phyloP scores from a whole-genome alignment of 2,888 invertebrate genomes.

The Oxycera nigricornis region DNA sequence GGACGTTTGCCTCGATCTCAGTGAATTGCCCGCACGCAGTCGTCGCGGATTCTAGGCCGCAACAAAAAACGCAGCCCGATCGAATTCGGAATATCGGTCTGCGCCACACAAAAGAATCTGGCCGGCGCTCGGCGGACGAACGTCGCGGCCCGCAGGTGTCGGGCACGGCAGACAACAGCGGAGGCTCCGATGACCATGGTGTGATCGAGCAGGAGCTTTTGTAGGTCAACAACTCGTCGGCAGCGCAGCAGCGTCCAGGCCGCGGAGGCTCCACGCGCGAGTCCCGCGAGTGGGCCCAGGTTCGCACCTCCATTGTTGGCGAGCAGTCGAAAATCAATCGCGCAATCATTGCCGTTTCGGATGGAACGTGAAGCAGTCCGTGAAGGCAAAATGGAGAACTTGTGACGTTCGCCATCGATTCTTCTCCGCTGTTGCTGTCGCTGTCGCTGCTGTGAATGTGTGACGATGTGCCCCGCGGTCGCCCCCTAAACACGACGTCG shows the following conservation, averaged over 20 bases:
- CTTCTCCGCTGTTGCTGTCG: slow-evolving; percentile 23
- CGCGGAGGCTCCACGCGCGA: neutral
- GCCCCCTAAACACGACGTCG: slow-evolving; percentile 25
- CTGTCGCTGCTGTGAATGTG: slow-evolving; percentile 36
- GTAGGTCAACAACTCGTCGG: slow-evolving; percentile 9
- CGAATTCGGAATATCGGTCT: neutral
- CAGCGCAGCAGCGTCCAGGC: neutral
- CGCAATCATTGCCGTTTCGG: neutral
- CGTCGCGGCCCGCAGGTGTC: slow-evolving; percentile 4
- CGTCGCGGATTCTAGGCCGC: neutral
- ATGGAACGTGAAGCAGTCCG: neutral
- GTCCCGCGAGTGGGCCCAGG: neutral
- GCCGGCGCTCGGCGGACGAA: neutral
- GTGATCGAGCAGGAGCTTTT: slow-evolving; percentile 8
- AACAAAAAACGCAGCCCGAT: neutral
- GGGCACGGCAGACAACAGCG: neutral
- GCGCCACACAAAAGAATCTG: slow-evolving; percentile 28
- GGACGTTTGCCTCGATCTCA: neutral
- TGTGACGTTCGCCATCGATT: slow-evolving; percentile 46
- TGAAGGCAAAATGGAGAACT: slow-evolving; percentile 37
- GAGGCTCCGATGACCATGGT: neutral
- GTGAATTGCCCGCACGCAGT: neutral
- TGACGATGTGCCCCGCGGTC: slow-evolving; percentile 33
- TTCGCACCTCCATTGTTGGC: neutral
- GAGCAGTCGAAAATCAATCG: neutral